Conservation (phyloP, 2,113 vertebrate genomes). For the Bufo gargarizans region DNA sequence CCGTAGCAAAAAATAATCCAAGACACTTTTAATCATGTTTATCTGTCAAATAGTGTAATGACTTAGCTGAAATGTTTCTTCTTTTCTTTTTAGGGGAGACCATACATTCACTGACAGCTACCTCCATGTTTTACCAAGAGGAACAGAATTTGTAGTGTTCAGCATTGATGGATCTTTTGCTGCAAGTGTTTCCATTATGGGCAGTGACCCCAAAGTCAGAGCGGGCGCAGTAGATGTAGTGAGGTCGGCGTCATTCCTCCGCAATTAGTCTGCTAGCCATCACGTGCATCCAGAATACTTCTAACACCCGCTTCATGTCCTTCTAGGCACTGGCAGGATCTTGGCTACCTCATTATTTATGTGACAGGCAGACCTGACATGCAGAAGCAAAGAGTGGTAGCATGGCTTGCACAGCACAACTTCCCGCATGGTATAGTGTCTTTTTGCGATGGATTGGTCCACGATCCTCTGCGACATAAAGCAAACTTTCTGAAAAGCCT, state of each 20-base stretch:
- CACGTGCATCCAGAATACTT: not conserved
- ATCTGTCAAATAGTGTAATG: not conserved
- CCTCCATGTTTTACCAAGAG: slow-evolving; percentile 85
- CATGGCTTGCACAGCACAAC: slow-evolving; percentile 98
- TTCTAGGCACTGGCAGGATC: slow-evolving; percentile 95
- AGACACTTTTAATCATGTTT: not conserved
- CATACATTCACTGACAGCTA: slow-evolving; percentile 96
- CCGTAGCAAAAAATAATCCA: too few relatives aligned
- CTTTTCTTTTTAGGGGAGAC: slow-evolving; percentile 81
- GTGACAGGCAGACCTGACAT: slow-evolving; percentile 97
- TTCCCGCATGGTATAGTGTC: slow-evolving; percentile 96
- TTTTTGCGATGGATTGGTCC: slow-evolving; percentile 95
- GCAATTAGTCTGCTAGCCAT: not conserved
- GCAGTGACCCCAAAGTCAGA: slow-evolving; percentile 96
- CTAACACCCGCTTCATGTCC: not conserved
- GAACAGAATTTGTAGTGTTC: slow-evolving; percentile 96
- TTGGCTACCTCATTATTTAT: slow-evolving; percentile 97
- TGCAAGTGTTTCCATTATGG: slow-evolving; percentile 99
- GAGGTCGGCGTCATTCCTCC: slow-evolving; percentile 72
- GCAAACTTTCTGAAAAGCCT: slow-evolving; percentile 94
- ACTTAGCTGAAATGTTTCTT: not conserved
- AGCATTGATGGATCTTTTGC: slow-evolving; percentile 98
- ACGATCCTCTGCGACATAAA: slow-evolving; percentile 95
- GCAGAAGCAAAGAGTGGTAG: slow-evolving; percentile 99
- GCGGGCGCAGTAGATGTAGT: slow-evolving; percentile 96